Evolutionary conservation across 2,888 invertebrate species (phyloP).

Genomic region (Drosophila affinis): DNA sequence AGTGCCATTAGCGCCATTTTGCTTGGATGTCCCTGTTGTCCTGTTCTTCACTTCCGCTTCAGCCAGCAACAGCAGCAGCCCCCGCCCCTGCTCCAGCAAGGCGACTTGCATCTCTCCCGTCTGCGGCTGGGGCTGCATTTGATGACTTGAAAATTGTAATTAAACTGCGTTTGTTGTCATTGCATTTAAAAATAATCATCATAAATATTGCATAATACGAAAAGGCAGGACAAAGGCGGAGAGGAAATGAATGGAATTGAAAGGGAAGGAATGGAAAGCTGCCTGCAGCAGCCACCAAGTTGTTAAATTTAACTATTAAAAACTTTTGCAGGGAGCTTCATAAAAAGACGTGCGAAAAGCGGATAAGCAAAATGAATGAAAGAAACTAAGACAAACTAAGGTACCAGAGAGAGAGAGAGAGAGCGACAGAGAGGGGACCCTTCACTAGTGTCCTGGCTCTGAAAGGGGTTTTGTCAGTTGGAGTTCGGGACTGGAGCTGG

Average conservation of each 20-base stretch:
- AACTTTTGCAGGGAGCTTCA: slow-evolving; percentile 66
- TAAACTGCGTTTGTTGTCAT: slow-evolving; percentile 78
- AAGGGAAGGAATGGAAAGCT: slow-evolving; percentile 54
- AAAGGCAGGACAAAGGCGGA: slow-evolving; percentile 30
- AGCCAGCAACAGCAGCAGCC: slow-evolving; percentile 3
- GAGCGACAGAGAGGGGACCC: background rate
- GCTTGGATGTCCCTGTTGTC: slow-evolving; percentile 46
- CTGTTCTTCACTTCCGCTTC: slow-evolving; percentile 34
- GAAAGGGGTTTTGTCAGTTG: slow-evolving; percentile 15
- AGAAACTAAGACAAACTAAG: slow-evolving; percentile 32
- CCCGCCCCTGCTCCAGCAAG: background rate
- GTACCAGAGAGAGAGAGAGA: background rate
- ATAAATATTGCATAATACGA: slow-evolving; percentile 69
- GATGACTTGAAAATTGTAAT: slow-evolving; percentile 76
- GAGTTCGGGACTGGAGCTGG: background rate
- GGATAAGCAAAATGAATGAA: slow-evolving; percentile 20
- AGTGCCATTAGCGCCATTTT: slow-evolving; percentile 63
- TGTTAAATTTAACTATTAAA: slow-evolving; percentile 65
- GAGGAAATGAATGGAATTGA: slow-evolving; percentile 56
- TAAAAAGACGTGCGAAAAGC: slow-evolving; percentile 69
- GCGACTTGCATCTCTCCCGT: background rate
- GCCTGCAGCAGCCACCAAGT: slow-evolving; percentile 31
- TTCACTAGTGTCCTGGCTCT: background rate
- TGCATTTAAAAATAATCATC: slow-evolving; percentile 73
- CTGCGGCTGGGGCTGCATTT: slow-evolving; percentile 66